Evolutionary conservation across 2,113 vertebrate genomes (phyloP).

Genomic region (Desmodus rotundus): DNA sequence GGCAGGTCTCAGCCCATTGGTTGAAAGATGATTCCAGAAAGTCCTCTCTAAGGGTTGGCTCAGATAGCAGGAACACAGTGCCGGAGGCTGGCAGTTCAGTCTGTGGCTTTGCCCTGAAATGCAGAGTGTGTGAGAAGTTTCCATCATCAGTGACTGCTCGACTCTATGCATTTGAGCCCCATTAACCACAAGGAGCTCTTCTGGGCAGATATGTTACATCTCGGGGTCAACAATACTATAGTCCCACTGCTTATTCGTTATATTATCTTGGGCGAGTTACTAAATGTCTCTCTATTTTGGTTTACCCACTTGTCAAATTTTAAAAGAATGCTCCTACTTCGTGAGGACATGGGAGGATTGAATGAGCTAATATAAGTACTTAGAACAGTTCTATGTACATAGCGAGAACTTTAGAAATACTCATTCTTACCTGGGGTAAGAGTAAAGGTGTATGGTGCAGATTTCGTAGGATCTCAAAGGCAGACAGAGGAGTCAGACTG

Average conservation of each 20-base stretch:
- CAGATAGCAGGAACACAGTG: not conserved
- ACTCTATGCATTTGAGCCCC: not conserved
- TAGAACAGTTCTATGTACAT: not conserved
- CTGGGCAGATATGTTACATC: not conserved
- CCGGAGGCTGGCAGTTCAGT: not conserved
- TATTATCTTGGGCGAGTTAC: not conserved
- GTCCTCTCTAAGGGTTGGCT: not conserved
- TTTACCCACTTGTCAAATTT: not conserved
- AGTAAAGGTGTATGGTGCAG: not conserved
- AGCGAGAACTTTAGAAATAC: not conserved
- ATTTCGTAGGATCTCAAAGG: not conserved
- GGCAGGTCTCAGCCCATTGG: not conserved
- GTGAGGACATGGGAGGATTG: not conserved
- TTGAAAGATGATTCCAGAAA: not conserved
- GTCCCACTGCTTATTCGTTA: not conserved
- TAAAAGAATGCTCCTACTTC: not conserved
- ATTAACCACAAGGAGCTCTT: not conserved
- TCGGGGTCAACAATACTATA: no score
- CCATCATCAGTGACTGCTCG: not conserved
- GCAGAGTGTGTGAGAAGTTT: not conserved
- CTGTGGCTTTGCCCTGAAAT: not conserved
- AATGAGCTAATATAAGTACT: not conserved
- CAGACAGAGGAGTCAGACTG: not conserved
- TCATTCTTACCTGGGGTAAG: not conserved
- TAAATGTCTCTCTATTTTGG: not conserved